A percentile compares a stretch with the other conserved stretches of the same genome.
Conservation (phyloP, 2,797 vertebrate genomes). For the Harpagifer antarcticus region DNA sequence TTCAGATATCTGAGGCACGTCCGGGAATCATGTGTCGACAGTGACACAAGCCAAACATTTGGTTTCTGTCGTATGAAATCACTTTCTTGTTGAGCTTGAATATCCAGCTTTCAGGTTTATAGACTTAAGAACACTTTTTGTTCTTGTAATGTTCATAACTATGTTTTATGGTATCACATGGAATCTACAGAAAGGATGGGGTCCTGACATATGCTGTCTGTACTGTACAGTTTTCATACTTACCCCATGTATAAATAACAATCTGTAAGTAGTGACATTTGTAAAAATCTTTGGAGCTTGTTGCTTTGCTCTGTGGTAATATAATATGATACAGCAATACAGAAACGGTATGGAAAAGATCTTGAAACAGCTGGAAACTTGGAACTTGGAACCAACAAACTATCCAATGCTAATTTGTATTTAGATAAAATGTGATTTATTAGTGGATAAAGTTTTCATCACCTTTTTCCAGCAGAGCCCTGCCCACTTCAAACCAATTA, state of each 20-base stretch:
- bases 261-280: background rate
- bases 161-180: background rate
- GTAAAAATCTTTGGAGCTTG: background rate
- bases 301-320: background rate
- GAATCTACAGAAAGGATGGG: no score
- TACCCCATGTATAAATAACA: background rate
- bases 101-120: constrained; percentile 25
- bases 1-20: constrained; percentile 64
- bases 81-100: constrained; percentile 50
- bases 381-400: no score
- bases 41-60: constrained; percentile 44
- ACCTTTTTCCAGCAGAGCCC: no score
- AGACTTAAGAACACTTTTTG: no score
- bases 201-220: background rate
- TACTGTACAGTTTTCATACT: background rate
- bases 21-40: constrained; percentile 37
- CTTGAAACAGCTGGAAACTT: no score
- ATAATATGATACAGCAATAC: background rate
- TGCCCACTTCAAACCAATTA: no score
- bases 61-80: constrained; percentile 47
- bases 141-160: constrained; percentile 3
- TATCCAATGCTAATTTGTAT: no score
- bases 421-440: no score
- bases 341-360: background rate
- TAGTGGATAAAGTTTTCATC: background rate